Evolutionary conservation across 2,888 invertebrate species (phyloP), one percentile per base, ranked within the genome.

Genomic region (Phortica okadai): DNA sequence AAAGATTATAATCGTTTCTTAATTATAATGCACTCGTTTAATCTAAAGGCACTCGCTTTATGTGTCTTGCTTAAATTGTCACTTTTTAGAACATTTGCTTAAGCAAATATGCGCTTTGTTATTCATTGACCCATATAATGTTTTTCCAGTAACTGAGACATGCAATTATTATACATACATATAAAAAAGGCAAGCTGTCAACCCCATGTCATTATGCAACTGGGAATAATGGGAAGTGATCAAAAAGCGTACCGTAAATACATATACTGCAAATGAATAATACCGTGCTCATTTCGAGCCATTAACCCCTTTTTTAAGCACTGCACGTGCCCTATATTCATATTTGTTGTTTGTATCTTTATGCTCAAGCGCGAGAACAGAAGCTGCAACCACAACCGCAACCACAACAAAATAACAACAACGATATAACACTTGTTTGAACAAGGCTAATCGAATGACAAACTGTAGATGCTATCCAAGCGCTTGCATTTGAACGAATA

Each of bases 401-500:
- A 59, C 7, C 4, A 59, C 59, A 59, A 59, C 21, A 59, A 45
- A 45, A 45, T 8, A 45, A 50, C 50, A 8, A 50, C 50, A 50
- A 50, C 50, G 50, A 6, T 14, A 14, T 11, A 50, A 50, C 50
- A 50, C 50, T 50, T 50, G 50, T 50, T 50, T 50, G 50, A 50
- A 50, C 50, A 50, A 50, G 42, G 66, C 66, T 66, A 66, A 66
- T 66, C 66, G 66, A 66, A 66, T 41, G 33, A 66, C n/a, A 42
- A 66, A 41, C 66, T 66, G 42, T 42, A 14, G 25, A 62, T 25
- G 21, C 25, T 5, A 62, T 50, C 8, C 14, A 33, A 50, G 50
- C 50, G 50, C 21, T 16, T 25, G 21, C 59, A 16, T 59, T 5
- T 33, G 33, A 33, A 33, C 33, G 33, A 33, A 33, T 33, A 33